Base-by-base conservation (phyloP, 2,888 invertebrate genomes). In the Morpho deidamia region DNA sequence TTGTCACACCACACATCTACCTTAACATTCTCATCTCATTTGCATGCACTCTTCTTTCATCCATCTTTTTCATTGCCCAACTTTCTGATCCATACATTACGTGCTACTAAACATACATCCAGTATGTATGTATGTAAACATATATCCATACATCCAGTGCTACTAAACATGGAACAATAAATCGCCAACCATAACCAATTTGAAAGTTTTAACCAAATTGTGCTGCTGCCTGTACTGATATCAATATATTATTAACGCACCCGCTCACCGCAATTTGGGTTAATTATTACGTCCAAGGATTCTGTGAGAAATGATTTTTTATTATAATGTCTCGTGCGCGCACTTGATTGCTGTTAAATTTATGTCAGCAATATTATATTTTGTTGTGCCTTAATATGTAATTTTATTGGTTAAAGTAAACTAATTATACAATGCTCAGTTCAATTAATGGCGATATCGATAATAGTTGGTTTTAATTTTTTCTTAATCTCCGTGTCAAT, bases 251-350 rank as follows among this genome's bases (percentile, higher is more conserved):
- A 41, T 23, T 44, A 41, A 42, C 51, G n/a, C 14, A 32, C 39
- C 54, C 62, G 56, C 63, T 67, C 62, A 51, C 60, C 47, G 51
- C 51, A 59, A 68, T 66, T 62, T 63, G 59, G 69, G 70, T 70
- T 68, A 69, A 69, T 67, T 64, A 66, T 66, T 60, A 57, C 59
- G 51, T 59, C 55, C 60, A 56, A 61, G 61, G 54, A 48, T 53
- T 58, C 48, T 46, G 58, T 53, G 48, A 54, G 50, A 55, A 57
- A 45, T 56, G 48, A 54, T 58, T 58, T 59, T 51, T 55, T 56
- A 59, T 54, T 48, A 49, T 50, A 59, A 54, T 56, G 39, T 50
- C 38, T 50, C 39, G 44, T 37, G 48, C 44, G 53, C 46, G 38
- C 47, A 39, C 11, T 32, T 38, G 32, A 46, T 46, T 11, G 45